Evolutionary conservation across 2,113 vertebrate species (phyloP).

Genomic region (Eolophus roseicapilla): DNA sequence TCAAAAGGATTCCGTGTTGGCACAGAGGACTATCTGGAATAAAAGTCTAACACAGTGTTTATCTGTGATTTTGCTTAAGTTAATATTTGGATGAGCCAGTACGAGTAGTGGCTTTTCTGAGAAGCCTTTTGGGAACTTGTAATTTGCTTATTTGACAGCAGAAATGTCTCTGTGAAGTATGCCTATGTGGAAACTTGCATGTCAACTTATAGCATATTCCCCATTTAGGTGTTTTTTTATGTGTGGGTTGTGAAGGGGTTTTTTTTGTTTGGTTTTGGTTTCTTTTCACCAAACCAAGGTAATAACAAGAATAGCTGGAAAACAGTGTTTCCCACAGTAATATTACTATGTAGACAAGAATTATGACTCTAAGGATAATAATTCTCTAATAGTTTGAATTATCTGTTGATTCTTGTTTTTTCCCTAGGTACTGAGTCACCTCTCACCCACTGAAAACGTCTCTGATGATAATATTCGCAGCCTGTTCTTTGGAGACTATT

Average conservation of each 20-base stretch:
- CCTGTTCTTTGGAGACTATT: constrained; percentile 91
- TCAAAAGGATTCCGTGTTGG: neutral
- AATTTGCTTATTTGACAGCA: neutral
- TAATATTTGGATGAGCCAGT: neutral
- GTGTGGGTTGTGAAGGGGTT: neutral
- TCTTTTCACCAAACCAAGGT: neutral
- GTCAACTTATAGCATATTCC: neutral
- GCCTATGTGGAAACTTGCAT: neutral
- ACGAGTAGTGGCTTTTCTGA: neutral
- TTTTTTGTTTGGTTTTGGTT: neutral
- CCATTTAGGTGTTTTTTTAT: neutral
- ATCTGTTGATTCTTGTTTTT: constrained; percentile 5
- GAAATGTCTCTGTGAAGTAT: neutral
- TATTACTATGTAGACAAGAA: neutral
- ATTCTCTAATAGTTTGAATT: neutral
- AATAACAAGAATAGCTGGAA: neutral
- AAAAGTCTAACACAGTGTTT: neutral
- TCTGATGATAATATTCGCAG: constrained; percentile 82
- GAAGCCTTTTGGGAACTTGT: neutral
- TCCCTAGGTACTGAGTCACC: constrained; percentile 82
- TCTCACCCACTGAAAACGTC: constrained; percentile 81
- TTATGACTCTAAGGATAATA: neutral
- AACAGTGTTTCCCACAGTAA: neutral
- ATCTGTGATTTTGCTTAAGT: neutral
- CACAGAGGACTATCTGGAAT: neutral